Conservation (phyloP, 1,140 invertebrate genomes). For the Lepidostoma basale region DNA sequence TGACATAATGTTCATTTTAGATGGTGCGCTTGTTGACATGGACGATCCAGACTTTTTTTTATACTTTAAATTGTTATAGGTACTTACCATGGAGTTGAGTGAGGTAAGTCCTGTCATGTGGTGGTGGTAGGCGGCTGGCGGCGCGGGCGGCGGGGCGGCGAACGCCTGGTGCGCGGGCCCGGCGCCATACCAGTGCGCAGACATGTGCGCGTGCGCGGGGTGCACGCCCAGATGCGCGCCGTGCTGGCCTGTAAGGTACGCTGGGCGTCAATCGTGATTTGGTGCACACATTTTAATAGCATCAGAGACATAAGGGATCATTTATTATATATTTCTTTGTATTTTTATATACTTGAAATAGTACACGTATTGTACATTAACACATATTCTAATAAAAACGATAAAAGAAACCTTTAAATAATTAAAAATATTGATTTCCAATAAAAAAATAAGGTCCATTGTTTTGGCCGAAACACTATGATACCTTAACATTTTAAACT, state of each 20-base stretch:
- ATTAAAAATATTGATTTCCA: too few species aligned
- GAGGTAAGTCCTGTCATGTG: slow-evolving; percentile 45
- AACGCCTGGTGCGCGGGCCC: slow-evolving; percentile 41
- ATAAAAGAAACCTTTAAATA: too few species aligned
- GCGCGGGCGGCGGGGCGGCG: slow-evolving; percentile 43
- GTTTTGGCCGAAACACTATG: too few species aligned
- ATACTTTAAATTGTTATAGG: too few species aligned
- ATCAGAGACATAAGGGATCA: background rate
- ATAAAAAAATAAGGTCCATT: too few species aligned
- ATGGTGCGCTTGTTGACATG: too few species aligned
- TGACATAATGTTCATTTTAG: too few species aligned
- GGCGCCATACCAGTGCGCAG: slow-evolving; percentile 44
- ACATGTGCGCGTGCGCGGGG: slow-evolving; percentile 44
- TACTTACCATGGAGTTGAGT: slow-evolving; percentile 44
- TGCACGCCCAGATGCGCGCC: slow-evolving; percentile 44
- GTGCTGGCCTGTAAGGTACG: slow-evolving; percentile 39
- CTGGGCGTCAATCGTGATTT: slow-evolving; percentile 10
- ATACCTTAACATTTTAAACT: too few species aligned
- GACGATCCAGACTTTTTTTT: too few species aligned
- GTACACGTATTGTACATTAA: background rate
- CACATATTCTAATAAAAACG: too few species aligned
- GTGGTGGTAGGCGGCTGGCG: slow-evolving; percentile 44
- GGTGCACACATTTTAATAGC: slow-evolving; percentile 10
- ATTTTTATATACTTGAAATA: background rate
- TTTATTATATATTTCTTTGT: too few species aligned